Evolutionary conservation across 2,113 vertebrate species (phyloP).

Genomic region (Tragelaphus scriptus): DNA sequence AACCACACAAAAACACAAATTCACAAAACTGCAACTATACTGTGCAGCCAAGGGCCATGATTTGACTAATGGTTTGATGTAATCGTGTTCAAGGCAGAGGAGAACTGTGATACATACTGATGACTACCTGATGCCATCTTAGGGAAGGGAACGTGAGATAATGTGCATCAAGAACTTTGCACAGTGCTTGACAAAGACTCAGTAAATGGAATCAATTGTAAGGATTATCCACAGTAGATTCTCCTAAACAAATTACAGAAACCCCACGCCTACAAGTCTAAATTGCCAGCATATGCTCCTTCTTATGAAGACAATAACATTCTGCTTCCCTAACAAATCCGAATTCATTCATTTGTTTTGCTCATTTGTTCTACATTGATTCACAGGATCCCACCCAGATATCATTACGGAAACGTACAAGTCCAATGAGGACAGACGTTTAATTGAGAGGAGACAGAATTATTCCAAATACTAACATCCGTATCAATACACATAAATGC

Average conservation of each 20-base stretch:
- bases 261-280: background rate
- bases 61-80: background rate
- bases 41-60: background rate
- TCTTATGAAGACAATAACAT: background rate
- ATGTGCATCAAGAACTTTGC: background rate
- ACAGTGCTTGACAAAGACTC: background rate
- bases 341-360: background rate
- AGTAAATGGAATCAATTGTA: background rate
- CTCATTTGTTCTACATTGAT: background rate
- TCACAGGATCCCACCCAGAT: background rate
- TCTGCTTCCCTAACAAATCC: conserved; percentile 18
- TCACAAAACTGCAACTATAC: background rate
- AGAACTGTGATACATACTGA: background rate
- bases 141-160: background rate
- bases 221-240: background rate
- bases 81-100: background rate
- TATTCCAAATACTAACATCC: background rate
- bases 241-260: background rate
- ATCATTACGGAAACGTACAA: background rate
- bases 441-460: background rate
- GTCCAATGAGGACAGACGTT: background rate
- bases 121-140: background rate
- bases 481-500: background rate
- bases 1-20: background rate
- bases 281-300: conserved; percentile 7